Evolutionary conservation across 2,797 vertebrate genomes (phyloP).

Genomic region (Synaphobranchus kaupii): DNA sequence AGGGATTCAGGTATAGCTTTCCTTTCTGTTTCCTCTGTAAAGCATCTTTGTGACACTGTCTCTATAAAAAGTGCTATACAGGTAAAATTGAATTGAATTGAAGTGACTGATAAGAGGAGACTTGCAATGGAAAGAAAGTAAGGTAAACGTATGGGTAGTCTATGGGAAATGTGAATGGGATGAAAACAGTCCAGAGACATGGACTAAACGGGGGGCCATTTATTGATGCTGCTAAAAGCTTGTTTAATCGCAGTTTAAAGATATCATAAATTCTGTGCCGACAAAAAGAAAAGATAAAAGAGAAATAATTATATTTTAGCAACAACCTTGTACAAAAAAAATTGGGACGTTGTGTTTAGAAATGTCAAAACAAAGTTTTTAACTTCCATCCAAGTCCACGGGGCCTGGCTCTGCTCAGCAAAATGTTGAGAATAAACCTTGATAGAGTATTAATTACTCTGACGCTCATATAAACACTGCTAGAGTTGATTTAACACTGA

Average conservation of each 20-base stretch:
- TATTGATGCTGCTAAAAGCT: background rate
- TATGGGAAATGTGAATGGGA: too few species aligned
- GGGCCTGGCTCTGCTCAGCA: background rate
- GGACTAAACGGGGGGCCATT: background rate
- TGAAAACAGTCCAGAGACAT: background rate
- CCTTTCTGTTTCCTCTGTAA: background rate
- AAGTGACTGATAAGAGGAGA: too few species aligned
- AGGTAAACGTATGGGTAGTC: too few species aligned
- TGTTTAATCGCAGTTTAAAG: background rate
- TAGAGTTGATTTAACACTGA: background rate
- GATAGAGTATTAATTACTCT: background rate
- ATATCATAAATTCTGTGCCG: background rate
- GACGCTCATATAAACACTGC: background rate
- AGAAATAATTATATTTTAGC: background rate
- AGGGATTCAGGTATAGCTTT: background rate
- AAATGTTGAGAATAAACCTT: background rate
- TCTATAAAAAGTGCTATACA: background rate
- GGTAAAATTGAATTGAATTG: background rate
- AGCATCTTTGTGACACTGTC: background rate
- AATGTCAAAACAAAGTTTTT: background rate
- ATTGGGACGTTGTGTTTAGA: background rate
- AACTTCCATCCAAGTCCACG: background rate
- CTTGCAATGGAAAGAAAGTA: too few species aligned
- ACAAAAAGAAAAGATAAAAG: background rate
- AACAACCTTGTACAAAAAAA: background rate